A percentile compares a stretch with the other conserved stretches of the same genome.
These are phyloP conservation scores for Drosophila simulans DNA, from an alignment of 1,140 invertebrate genomes.

Conservation along the genomic window DNA sequence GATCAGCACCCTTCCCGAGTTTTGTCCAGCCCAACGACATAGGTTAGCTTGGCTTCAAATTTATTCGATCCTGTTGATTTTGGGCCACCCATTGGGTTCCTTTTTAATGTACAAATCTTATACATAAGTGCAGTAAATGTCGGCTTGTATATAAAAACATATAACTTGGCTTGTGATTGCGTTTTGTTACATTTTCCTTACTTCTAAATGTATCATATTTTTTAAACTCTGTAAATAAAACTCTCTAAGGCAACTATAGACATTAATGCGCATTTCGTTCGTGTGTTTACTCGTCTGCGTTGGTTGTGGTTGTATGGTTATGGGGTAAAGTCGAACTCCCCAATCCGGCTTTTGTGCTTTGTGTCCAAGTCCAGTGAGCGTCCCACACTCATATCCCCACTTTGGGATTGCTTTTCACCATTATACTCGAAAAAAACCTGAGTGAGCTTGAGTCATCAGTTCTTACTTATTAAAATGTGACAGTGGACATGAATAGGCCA, in stretches of 20 bases:
- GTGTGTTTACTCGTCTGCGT: conserved; percentile 55
- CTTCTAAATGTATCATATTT: conserved; percentile 45
- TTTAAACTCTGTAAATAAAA: conserved; percentile 72
- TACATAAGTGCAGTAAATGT: conserved; percentile 24
- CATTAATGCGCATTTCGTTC: conserved; percentile 45
- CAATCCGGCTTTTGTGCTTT: conserved; percentile 38
- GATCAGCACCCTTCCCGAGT: not conserved
- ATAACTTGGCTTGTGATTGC: conserved; percentile 62
- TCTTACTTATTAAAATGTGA: conserved; percentile 4
- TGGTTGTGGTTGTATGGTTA: conserved; percentile 46
- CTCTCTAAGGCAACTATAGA: conserved; percentile 38
- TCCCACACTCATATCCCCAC: conserved; percentile 26
- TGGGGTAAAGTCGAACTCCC: conserved; percentile 6
- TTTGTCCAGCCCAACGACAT: not conserved
- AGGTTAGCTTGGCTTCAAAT: not conserved
- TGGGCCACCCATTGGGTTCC: conserved; percentile 7
- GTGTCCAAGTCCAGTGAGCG: conserved; percentile 32
- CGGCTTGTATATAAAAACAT: conserved; percentile 52
- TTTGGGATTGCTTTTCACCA: conserved; percentile 26
- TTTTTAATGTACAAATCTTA: conserved; percentile 52
- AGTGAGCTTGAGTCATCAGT: conserved; percentile 12
- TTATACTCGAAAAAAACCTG: not conserved
- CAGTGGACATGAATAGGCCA: not conserved
- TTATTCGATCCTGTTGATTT: not conserved
- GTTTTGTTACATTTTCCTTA: conserved; percentile 39